Percentiles rank a stretch among this genome's conserved stretches.
Evolutionary conservation across 1,140 invertebrate genomes (phyloP).

Genomic region (Drosophila subobscura): DNA sequence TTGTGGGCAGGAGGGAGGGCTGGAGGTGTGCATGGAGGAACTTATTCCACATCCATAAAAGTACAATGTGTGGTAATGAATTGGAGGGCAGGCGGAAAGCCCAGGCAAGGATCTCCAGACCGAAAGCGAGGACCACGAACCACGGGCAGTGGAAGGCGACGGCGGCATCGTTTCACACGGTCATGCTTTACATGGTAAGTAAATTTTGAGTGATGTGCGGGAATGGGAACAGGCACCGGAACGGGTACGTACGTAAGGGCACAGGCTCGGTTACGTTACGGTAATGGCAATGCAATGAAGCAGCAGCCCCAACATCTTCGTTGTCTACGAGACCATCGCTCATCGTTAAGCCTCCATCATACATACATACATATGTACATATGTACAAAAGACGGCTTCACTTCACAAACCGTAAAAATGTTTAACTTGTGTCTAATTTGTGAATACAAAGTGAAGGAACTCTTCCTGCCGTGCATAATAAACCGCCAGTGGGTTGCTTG

Average conservation of each 20-base stretch:
- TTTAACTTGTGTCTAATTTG: conserved; percentile 68
- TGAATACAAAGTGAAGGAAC: conserved; percentile 60
- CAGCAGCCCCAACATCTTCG: conserved; percentile 6
- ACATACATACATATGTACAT: conserved; percentile 13
- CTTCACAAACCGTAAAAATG: conserved; percentile 50
- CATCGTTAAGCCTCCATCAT: no score
- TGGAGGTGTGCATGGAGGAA: conserved; percentile 28
- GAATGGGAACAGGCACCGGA: conserved; percentile 8
- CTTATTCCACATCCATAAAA: conserved; percentile 52
- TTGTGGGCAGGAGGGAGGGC: not conserved
- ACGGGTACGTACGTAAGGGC: no score
- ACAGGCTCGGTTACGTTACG: no score
- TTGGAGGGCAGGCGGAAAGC: conserved; percentile 8
- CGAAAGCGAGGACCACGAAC: no score
- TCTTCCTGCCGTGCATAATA: conserved; percentile 45
- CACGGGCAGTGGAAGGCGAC: conserved; percentile 21
- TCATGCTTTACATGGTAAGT: conserved; percentile 59
- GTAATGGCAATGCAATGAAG: not conserved
- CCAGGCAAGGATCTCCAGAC: conserved; percentile 16
- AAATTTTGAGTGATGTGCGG: conserved; percentile 51
- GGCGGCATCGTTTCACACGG: conserved; percentile 57
- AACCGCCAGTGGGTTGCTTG: conserved; percentile 3
- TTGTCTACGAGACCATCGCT: conserved; percentile 39
- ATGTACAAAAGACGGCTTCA: conserved; percentile 21
- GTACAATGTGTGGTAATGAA: conserved; percentile 62